Evolutionary conservation across 2,797 vertebrate genomes (phyloP).

Genomic region (Pangasius larnaudii): DNA sequence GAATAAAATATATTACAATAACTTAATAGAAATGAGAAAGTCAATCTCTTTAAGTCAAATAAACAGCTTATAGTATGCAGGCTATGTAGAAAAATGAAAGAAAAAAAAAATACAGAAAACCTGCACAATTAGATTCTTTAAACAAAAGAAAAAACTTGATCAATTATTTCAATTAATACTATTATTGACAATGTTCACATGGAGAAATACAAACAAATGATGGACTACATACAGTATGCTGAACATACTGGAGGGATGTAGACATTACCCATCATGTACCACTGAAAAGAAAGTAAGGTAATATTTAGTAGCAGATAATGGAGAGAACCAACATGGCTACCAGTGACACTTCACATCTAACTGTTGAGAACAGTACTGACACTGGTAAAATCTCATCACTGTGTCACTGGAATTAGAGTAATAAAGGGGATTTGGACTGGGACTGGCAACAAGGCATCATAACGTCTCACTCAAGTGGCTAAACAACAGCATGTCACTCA

Average conservation of each 20-base stretch:
- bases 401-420: background rate
- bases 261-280: constrained; percentile 3
- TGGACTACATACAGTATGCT: background rate
- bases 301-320: background rate
- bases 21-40: background rate
- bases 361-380: background rate
- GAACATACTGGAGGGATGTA: background rate
- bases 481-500: constrained; percentile 15
- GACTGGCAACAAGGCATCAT: constrained; percentile 35
- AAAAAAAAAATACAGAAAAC: background rate
- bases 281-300: background rate
- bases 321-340: background rate
- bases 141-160: background rate
- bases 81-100: background rate
- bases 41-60: background rate
- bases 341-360: constrained; percentile 4
- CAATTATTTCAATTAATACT: background rate
- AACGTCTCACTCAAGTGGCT: constrained; percentile 7
- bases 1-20: background rate
- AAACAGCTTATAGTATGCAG: background rate
- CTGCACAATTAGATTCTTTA: background rate
- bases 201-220: background rate
- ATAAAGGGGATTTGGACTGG: background rate
- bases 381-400: background rate
- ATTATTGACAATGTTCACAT: background rate